Percentiles rank a stretch among this genome's conserved stretches.
These are phyloP conservation scores for Cossypha dichroa DNA, from an alignment of 2,797 vertebrate species.

Conservation along the genomic window DNA sequence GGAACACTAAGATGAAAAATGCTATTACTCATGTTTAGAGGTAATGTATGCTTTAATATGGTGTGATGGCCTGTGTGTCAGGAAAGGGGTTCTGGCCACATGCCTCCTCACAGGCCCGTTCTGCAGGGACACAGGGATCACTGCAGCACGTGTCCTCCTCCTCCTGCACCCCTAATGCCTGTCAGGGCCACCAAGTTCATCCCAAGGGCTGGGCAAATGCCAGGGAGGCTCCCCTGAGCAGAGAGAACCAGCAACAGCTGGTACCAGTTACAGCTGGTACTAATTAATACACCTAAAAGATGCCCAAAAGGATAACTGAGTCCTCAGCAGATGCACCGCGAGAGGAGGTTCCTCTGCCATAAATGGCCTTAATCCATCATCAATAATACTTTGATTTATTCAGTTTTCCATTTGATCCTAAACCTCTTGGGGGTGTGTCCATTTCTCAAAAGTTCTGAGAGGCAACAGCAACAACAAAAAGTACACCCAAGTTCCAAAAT, in stretches of 20 bases:
- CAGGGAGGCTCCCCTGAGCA: not conserved
- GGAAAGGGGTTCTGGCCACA: not conserved
- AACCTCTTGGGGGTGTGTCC: not conserved
- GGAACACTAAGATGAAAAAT: not conserved
- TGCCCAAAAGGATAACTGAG: slow-evolving; percentile 1
- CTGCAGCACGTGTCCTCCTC: not conserved
- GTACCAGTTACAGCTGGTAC: not conserved
- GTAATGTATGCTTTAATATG: not conserved
- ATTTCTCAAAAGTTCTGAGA: not conserved
- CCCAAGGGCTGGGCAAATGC: not conserved
- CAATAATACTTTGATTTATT: not conserved
- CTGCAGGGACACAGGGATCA: not conserved
- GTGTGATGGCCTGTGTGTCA: not conserved
- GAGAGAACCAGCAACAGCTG: not conserved
- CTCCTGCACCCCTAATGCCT: not conserved
- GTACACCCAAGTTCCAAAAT: not conserved
- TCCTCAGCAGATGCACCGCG: not conserved
- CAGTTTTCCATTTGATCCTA: slow-evolving; percentile 9
- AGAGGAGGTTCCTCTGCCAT: not conserved
- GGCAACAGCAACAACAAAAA: not conserved
- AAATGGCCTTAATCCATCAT: slow-evolving; percentile 2
- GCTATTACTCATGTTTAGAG: not conserved
- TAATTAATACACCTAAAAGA: slow-evolving; percentile 22
- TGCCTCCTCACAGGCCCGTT: not conserved
- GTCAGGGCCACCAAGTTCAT: not conserved